Evolutionary conservation across 2,797 vertebrate species (phyloP).

Genomic region (Coregonus sp.): DNA sequence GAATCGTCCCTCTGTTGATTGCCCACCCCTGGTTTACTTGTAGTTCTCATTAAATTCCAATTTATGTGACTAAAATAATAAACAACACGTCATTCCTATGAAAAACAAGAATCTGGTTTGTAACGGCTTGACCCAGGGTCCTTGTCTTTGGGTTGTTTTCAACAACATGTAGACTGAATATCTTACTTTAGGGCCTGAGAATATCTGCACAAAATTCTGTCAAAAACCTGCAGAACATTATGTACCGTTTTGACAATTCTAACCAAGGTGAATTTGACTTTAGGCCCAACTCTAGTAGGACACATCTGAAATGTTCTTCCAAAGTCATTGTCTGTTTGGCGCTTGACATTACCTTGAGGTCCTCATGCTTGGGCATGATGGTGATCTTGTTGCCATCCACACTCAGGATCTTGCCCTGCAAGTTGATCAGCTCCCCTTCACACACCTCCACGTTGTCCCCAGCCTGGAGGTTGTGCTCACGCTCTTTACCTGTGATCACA

Average conservation of each 20-base stretch:
- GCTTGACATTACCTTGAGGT: constrained; percentile 84
- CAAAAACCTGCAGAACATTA: no score
- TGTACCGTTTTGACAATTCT: neutral
- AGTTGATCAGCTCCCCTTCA: constrained; percentile 94
- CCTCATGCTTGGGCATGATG: constrained; percentile 96
- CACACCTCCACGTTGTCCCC: constrained; percentile 98
- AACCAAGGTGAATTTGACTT: neutral
- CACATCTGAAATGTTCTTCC: neutral
- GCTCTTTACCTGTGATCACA: constrained; percentile 83
- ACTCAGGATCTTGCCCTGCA: constrained; percentile 94
- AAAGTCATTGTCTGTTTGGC: neutral
- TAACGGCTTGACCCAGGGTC: neutral
- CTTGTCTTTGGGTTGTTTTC: neutral
- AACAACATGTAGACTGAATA: no score
- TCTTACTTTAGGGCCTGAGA: no score
- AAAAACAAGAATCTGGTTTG: neutral
- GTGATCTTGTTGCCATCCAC: constrained; percentile 97
- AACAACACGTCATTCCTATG: neutral
- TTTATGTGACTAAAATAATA: neutral
- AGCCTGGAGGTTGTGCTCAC: constrained; percentile 93
- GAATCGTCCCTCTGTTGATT: no score
- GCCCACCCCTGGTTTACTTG: neutral
- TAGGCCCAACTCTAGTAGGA: no score
- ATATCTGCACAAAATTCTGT: no score
- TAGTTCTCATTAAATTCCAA: neutral